Evolutionary conservation across 35 echinoderm and acorn worm species (phyloP).

Genomic region (Lytechinus pictus): DNA sequence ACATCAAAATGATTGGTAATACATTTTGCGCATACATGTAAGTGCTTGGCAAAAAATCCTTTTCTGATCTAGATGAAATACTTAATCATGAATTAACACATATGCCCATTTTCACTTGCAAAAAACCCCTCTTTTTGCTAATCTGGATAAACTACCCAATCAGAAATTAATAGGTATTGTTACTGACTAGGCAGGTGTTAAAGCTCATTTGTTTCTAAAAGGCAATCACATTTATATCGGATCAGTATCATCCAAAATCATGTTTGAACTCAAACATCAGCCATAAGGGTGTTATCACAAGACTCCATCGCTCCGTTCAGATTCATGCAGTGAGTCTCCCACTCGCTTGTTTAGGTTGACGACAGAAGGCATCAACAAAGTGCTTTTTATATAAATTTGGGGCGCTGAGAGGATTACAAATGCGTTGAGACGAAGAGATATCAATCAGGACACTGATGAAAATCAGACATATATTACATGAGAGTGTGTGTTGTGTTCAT

Average conservation of each 20-base stretch:
- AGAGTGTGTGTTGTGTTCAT: neutral
- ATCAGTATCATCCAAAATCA: neutral
- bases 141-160: too few species aligned
- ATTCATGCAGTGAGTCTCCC: neutral
- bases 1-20: too few species aligned
- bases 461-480: neutral
- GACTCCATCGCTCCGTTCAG: neutral
- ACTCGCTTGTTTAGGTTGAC: neutral
- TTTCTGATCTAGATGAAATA: too few species aligned
- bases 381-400: neutral
- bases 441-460: conserved; percentile 11
- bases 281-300: neutral
- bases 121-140: too few species aligned
- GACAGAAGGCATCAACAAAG: neutral
- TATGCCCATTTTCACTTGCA: too few species aligned
- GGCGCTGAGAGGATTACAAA: conserved; percentile 13
- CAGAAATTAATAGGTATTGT: too few species aligned
- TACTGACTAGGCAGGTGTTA: too few species aligned
- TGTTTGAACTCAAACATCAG: neutral
- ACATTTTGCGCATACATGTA: too few species aligned
- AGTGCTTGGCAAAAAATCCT: too few species aligned
- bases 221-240: too few species aligned
- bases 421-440: neutral
- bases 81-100: too few species aligned
- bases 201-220: too few species aligned